phyloP scores from a whole-genome alignment of 2,113 vertebrate genomes.

The Antechinus stuartii region DNA sequence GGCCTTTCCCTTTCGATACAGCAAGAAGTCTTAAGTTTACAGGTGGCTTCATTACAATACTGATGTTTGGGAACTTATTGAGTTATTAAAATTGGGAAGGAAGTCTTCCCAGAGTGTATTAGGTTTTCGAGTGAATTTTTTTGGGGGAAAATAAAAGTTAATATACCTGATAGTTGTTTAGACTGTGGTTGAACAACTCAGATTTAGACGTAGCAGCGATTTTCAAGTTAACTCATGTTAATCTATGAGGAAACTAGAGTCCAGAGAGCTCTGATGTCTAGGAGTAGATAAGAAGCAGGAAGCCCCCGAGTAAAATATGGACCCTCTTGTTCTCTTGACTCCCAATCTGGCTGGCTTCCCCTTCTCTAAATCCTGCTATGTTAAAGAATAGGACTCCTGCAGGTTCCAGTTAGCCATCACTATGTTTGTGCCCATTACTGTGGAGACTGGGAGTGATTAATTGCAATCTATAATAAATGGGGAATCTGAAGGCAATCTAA shows the following conservation, averaged over 20 bases:
- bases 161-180: background rate
- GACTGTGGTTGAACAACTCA: background rate
- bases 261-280: background rate
- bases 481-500: background rate
- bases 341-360: background rate
- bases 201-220: background rate
- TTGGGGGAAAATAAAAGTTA: background rate
- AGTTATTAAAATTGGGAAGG: background rate
- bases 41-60: background rate
- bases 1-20: background rate
- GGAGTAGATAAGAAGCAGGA: background rate
- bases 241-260: background rate
- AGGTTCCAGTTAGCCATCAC: background rate
- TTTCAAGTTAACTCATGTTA: background rate
- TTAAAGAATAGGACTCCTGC: background rate
- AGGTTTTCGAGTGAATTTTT: background rate
- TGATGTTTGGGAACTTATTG: background rate
- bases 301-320: background rate
- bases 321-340: background rate
- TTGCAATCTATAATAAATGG: background rate
- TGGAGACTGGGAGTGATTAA: background rate
- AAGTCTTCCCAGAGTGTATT: background rate
- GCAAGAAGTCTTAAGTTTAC: background rate
- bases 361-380: background rate
- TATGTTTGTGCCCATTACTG: background rate